Evolutionary conservation across 1,140 invertebrate species (phyloP).

Genomic region (Panagrolaimus sp.): DNA sequence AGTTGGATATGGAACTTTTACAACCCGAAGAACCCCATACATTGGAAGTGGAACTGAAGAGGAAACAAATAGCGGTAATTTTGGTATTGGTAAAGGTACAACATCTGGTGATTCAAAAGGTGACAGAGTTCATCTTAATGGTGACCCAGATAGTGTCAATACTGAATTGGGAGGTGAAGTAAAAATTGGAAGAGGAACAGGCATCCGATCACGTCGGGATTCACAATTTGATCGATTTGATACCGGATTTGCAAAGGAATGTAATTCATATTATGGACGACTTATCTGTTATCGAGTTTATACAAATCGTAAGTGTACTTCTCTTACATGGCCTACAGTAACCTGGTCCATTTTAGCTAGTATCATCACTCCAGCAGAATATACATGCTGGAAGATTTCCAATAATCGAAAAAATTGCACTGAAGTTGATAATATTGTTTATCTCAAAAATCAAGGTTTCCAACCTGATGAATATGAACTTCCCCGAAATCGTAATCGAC

Average conservation of each 20-base stretch:
- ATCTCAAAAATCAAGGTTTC: conserved; percentile 1
- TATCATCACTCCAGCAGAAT: background rate
- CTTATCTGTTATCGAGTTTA: conserved; percentile 6
- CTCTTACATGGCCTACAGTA: too few relatives aligned
- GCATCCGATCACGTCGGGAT: background rate
- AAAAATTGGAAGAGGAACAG: too few relatives aligned
- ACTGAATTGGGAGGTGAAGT: too few relatives aligned
- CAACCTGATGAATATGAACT: background rate
- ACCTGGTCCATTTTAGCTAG: conserved; percentile 1
- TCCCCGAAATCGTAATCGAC: too few relatives aligned
- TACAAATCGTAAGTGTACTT: background rate
- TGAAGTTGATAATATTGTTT: conserved; percentile 1
- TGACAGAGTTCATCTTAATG: too few relatives aligned
- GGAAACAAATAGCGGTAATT: too few relatives aligned
- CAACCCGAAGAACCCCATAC: too few relatives aligned
- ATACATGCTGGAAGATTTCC: conserved; percentile 3
- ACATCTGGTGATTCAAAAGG: too few relatives aligned
- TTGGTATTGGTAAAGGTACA: too few relatives aligned
- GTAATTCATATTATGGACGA: background rate
- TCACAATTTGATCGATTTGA: conserved; percentile 8
- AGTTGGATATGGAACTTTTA: background rate
- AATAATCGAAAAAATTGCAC: background rate
- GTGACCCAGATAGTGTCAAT: too few relatives aligned
- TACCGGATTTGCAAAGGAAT: conserved; percentile 7
- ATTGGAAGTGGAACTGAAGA: too few relatives aligned